phyloP scores from a whole-genome alignment of 2,888 invertebrate genomes.

The Galerucella pusilla region DNA sequence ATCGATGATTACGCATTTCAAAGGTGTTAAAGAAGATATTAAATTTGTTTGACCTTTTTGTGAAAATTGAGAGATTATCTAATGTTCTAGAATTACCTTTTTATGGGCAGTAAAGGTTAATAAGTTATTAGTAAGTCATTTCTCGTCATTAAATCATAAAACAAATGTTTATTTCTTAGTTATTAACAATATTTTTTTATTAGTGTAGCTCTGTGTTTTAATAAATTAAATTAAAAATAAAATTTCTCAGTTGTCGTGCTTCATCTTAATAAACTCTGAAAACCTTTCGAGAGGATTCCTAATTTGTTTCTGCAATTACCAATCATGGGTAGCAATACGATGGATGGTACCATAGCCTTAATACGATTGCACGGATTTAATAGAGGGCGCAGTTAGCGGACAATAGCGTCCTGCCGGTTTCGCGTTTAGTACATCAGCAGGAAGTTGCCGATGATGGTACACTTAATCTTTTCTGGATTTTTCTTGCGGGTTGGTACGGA shows the following conservation, averaged over 20 bases:
- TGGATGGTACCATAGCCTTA: slow-evolving; percentile 44
- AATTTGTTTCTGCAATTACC: slow-evolving; percentile 34
- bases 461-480: slow-evolving; percentile 49
- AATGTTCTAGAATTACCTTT: background rate
- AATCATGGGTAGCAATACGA: slow-evolving; percentile 26
- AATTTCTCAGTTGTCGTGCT: background rate
- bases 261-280: background rate
- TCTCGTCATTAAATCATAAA: background rate
- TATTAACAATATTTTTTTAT: background rate
- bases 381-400: slow-evolving; percentile 56
- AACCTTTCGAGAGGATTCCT: background rate
- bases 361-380: slow-evolving; percentile 54
- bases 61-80: background rate
- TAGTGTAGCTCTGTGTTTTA: background rate
- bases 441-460: slow-evolving; percentile 54
- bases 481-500: slow-evolving; percentile 30
- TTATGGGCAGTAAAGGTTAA: background rate
- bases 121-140: background rate
- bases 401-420: slow-evolving; percentile 56
- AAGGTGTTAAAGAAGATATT: background rate
- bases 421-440: slow-evolving; percentile 59
- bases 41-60: background rate
- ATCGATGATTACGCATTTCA: background rate
- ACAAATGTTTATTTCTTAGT: background rate
- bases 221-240: slow-evolving; percentile 1